Evolutionary conservation across 2,888 invertebrate genomes (phyloP).

Genomic region (Cantharis rustica): DNA sequence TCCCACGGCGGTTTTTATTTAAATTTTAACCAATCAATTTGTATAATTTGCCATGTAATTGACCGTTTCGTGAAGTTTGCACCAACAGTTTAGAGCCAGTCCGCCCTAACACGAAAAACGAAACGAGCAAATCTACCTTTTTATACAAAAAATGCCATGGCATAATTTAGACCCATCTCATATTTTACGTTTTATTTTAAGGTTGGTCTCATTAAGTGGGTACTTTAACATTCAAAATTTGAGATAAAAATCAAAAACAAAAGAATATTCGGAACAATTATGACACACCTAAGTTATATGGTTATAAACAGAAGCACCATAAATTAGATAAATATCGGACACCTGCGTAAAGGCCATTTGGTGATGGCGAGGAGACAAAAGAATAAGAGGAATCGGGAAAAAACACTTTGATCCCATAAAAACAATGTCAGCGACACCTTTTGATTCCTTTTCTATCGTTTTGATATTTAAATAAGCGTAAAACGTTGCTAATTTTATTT

Average conservation of each 20-base stretch:
- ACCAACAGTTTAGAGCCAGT: background rate
- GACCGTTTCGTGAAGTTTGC: too few relatives aligned
- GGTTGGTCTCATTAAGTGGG: slow-evolving; percentile 27
- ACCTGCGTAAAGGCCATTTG: slow-evolving; percentile 53
- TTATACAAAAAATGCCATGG: background rate
- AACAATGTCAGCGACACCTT: slow-evolving; percentile 52
- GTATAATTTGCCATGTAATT: too few relatives aligned
- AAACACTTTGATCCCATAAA: slow-evolving; percentile 49
- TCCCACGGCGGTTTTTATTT: too few relatives aligned
- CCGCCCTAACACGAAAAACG: background rate
- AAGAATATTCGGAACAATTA: slow-evolving; percentile 49
- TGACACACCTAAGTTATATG: slow-evolving; percentile 49
- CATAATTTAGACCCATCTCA: background rate
- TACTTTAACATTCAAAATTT: slow-evolving; percentile 24
- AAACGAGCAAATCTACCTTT: background rate
- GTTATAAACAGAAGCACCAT: slow-evolving; percentile 41
- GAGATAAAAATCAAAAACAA: slow-evolving; percentile 44
- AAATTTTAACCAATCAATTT: too few relatives aligned
- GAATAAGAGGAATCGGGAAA: slow-evolving; percentile 36
- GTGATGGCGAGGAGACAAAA: slow-evolving; percentile 46
- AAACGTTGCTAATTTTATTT: slow-evolving; percentile 48
- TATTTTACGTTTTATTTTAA: slow-evolving; percentile 13
- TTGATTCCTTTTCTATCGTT: slow-evolving; percentile 40
- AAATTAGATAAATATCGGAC: slow-evolving; percentile 54
- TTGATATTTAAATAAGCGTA: slow-evolving; percentile 47